Evolutionary conservation across 1,140 invertebrate genomes (phyloP), one percentile per base, ranked within the genome.

Genomic region (Diorhabda elongata): DNA sequence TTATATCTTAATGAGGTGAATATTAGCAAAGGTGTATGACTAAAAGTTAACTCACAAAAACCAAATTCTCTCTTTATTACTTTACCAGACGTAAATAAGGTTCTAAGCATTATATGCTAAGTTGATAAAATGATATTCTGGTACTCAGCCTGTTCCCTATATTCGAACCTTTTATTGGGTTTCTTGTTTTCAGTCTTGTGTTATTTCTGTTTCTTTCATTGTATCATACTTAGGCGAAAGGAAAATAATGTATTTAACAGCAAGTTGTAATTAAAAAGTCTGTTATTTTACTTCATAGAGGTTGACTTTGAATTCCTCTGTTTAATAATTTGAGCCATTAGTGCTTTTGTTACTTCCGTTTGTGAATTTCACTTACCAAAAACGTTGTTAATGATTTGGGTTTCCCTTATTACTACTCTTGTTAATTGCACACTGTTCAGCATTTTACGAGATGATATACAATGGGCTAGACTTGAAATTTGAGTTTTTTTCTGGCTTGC

Each of bases 1-100:
- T 67, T 70, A 70, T 67, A 70, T 63, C n/a, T 67, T 8, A 70
- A 70, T 41, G 11, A 67, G 57, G 69, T 70, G 42, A 61, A 70
- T 43, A 70, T 70, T 62, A 67, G 64, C 59, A 70, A 70, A 44
- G 65, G 60, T 11, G 64, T 69, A 42, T 64, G 47, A 62, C 52
- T 64, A 45, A 68, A 68, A 68, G 42, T 71, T 56, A 61, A 71
- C 56, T 62, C 52, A 42, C 44, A 68, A 68, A 52, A 64, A 58
- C 69, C 66, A 7, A 64, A 58, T n/a, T 60, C 66, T 61, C 56
- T 70, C 58, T 70, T 66, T 70, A 68, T 65, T 45, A 9, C 58
- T 68, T 44, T 68, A 9, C 60, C 66, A 70, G 47, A 70, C 59
- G 42, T 61, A 52, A 70, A 70, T 68, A 70, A 70, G 41, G 47